phyloP scores from a whole-genome alignment of 2,797 vertebrate genomes.

The Dallia pectoralis region DNA sequence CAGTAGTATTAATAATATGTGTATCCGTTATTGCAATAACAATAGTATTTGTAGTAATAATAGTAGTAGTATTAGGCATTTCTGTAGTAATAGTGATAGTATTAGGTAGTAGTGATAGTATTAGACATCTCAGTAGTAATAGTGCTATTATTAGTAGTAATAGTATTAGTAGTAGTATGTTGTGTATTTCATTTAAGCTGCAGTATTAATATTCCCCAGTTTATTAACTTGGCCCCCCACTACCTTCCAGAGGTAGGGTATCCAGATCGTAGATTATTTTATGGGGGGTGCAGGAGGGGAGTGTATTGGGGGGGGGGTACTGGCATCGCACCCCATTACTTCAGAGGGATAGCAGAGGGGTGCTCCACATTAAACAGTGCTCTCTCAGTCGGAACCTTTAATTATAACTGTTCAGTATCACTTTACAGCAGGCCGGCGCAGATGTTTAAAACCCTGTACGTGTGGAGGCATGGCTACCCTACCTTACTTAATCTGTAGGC shows the following conservation, averaged over 20 bases:
- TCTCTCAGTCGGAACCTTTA: constrained; percentile 83
- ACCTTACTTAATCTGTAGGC: constrained; percentile 77
- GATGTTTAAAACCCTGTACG: constrained; percentile 76
- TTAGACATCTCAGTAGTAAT: too few relatives aligned
- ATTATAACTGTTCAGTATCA: constrained; percentile 83
- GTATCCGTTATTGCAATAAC: too few relatives aligned
- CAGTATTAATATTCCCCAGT: not conserved
- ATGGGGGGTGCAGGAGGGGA: constrained; percentile 62
- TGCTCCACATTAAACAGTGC: constrained; percentile 80
- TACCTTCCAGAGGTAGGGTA: constrained; percentile 71
- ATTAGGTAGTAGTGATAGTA: too few relatives aligned
- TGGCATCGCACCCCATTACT: constrained; percentile 78
- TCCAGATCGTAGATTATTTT: constrained; percentile 60
- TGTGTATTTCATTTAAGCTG: not conserved
- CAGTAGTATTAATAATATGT: too few relatives aligned
- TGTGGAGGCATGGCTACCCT: constrained; percentile 75
- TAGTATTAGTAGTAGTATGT: not conserved
- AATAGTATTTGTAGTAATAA: too few relatives aligned
- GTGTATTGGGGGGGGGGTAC: constrained; percentile 61
- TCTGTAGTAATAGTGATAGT: too few relatives aligned
- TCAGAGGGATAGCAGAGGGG: constrained; percentile 79
- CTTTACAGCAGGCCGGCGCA: constrained; percentile 78
- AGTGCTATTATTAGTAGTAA: not conserved
- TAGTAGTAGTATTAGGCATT: too few relatives aligned
- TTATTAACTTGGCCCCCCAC: constrained; percentile 29